phyloP scores from a whole-genome alignment of 2,113 vertebrate genomes.

The Nestor notabilis region DNA sequence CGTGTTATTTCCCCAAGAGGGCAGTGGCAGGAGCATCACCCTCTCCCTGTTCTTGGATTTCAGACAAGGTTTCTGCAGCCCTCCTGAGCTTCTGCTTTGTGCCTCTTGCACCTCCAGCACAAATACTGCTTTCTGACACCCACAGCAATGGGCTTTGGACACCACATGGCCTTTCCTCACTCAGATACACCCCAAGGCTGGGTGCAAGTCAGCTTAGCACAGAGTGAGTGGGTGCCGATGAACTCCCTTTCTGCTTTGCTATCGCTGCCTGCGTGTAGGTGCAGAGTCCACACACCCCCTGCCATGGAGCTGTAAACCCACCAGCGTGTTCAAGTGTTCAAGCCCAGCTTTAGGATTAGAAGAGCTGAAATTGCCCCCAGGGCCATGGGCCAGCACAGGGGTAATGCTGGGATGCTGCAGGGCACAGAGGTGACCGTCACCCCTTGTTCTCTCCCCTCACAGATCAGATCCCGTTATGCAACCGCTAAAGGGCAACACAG shows the following conservation, averaged over 20 bases:
- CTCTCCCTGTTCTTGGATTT: not conserved
- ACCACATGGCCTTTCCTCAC: not conserved
- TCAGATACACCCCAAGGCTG: not conserved
- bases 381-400: not conserved
- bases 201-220: not conserved
- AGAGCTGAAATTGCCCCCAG: not conserved
- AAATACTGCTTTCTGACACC: not conserved
- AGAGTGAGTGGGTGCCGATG: not conserved
- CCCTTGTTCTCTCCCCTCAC: not conserved
- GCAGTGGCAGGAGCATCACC: not conserved
- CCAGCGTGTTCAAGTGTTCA: fast-evolving
- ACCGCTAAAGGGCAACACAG: not conserved
- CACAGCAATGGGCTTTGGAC: not conserved
- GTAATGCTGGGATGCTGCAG: not conserved
- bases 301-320: not conserved
- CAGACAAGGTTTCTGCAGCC: not conserved
- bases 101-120: not conserved
- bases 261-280: not conserved
- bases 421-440: not conserved
- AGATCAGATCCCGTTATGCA: conserved; percentile 44
- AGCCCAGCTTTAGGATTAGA: not conserved
- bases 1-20: not conserved
- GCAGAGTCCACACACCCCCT: not conserved
- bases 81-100: not conserved
- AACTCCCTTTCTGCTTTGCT: not conserved